phyloP scores from a whole-genome alignment of 2,888 invertebrate genomes.

The Cylloceria caligata region DNA sequence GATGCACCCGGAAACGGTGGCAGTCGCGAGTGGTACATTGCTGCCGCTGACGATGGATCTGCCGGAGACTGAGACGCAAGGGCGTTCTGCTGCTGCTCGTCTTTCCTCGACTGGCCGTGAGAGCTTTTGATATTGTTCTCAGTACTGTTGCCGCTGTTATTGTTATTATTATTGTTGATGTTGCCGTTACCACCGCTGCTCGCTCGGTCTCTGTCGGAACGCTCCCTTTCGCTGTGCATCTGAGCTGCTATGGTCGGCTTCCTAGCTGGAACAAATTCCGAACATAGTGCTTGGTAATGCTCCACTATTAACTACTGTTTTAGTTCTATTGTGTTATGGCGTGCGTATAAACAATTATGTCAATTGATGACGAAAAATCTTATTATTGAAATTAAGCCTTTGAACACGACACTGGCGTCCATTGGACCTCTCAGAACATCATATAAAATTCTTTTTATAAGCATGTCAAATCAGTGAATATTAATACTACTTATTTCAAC shows the following conservation, averaged over 20 bases:
- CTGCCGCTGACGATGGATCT: conserved; percentile 60
- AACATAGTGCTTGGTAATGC: conserved; percentile 84
- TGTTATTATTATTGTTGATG: conserved; percentile 67
- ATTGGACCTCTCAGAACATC: too few relatives aligned
- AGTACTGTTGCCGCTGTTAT: conserved; percentile 75
- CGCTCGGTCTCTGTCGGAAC: conserved; percentile 84
- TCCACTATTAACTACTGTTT: conserved; percentile 75
- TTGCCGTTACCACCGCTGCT: conserved; percentile 77
- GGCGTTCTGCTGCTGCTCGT: conserved; percentile 71
- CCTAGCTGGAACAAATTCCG: conserved; percentile 87
- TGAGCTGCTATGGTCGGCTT: conserved; percentile 87
- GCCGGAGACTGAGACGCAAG: conserved; percentile 57
- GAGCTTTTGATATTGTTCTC: conserved; percentile 68
- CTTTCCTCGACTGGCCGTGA: conserved; percentile 77
- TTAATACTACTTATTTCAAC: too few relatives aligned
- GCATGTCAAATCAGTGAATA: too few relatives aligned
- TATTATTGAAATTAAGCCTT: neutral
- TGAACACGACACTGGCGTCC: too few relatives aligned
- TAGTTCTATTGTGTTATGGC: neutral
- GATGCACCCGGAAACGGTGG: conserved; percentile 75
- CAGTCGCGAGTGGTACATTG: conserved; percentile 77
- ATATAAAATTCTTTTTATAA: too few relatives aligned
- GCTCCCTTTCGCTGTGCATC: conserved; percentile 86
- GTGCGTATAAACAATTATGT: conserved; percentile 30
- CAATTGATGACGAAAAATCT: neutral